phyloP scores from a whole-genome alignment of 2,888 invertebrate species.

The Galerucella nymphaeae region DNA sequence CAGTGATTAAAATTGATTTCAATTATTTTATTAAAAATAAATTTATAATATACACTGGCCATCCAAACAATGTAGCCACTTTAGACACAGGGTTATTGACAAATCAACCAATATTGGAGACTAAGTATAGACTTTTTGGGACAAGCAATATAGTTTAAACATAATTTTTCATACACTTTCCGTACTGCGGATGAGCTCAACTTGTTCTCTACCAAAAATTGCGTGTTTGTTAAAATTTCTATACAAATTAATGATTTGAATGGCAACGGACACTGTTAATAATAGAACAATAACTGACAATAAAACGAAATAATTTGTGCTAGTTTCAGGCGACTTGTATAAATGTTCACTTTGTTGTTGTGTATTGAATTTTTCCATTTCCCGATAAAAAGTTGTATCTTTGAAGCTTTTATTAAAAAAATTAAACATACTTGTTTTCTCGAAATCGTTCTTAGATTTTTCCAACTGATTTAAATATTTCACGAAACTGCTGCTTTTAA shows the following conservation, averaged over 20 bases:
- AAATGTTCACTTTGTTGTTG: conserved; percentile 8
- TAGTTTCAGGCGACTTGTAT: neutral
- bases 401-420: conserved; percentile 30
- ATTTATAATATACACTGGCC: no score
- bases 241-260: conserved; percentile 2
- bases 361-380: conserved; percentile 7
- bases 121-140: no score
- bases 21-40: no score
- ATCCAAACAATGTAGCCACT: no score
- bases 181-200: neutral
- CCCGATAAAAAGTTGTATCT: conserved; percentile 22
- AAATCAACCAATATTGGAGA: no score
- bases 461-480: conserved; percentile 10
- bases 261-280: neutral
- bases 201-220: conserved; percentile 5
- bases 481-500: conserved; percentile 13
- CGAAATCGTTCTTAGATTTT: conserved; percentile 13
- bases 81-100: no score
- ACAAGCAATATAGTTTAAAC: neutral
- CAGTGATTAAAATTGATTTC: no score
- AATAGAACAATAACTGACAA: conserved; percentile 1
- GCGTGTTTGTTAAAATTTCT: neutral
- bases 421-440: conserved; percentile 26
- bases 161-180: neutral
- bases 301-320: neutral